Evolutionary conservation across 2,888 invertebrate genomes (phyloP), one percentile per base, ranked within the genome.

Genomic region (Galeopsomyia nigrocyanea): DNA sequence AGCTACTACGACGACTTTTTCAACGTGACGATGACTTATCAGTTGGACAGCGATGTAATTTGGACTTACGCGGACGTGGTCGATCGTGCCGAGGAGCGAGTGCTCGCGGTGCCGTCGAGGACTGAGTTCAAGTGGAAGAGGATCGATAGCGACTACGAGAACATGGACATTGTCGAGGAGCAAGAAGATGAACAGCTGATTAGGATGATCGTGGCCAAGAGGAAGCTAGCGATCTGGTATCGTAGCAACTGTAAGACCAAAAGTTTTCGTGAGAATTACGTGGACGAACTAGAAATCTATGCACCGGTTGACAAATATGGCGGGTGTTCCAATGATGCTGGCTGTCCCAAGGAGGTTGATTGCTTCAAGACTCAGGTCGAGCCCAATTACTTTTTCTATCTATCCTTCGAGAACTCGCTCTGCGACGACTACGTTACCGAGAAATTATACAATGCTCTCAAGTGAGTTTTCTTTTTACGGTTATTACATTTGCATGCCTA

Each of bases 381-480:
- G 77, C 87, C 87, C 58, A 87, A 89, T 67, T 94, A 93, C 82
- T 92, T 90, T 81, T 94, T 93, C 82, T 93, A 93, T 79, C 83
- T 93, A 56, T 89, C 90, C 0, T 90, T 94, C 80, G 93, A 94
- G 84, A 93, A 93, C 83, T 92, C 92, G 14, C 87, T 92, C 73
- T 91, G 92, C 77, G 82, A 87, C 60, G 92, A 93, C 82, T 93
- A 93, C 82, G 90, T 93, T 51, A 92, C 92, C 0, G 92, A 92
- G 81, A 88, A 90, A 78, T 89, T 93, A 76, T 89, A 90, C 81
- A 86, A 87, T 77, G 87, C 87, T 0, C 87, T 88, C 77, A 87
- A 90, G 69, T 89, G 90, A 83, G 88, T 89, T 31, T 46, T n/a
- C n/a, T n/a, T n/a, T n/a, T n/a, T n/a, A n/a, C n/a, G n/a, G n/a